Base-by-base conservation (phyloP, 2,888 invertebrate genomes). In the Lithosia quadra region DNA sequence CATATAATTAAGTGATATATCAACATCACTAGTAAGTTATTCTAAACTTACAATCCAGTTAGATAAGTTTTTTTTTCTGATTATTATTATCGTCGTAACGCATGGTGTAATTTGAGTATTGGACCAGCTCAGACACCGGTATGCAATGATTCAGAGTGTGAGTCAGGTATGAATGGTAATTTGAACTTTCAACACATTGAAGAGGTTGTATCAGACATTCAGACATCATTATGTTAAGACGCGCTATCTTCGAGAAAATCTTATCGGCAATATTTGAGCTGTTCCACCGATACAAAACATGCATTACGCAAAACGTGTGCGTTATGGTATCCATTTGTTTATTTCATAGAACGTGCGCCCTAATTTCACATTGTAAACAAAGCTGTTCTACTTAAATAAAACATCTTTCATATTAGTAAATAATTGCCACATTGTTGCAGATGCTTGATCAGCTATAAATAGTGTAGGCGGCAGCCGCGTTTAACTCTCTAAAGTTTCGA, bases 131-230 rank as follows among this genome's bases (percentile, higher is more conserved):
- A 77, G 75, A 79, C 75, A 76, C 67, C 69, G 78, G 82, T 75
- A 80, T 80, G 82, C 77, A 76, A 74, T 90, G 89, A 89, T 79
- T 89, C 87, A 88, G 71, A 59, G 69, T 65, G 74, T 89, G 89
- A 89, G 77, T 89, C 89, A 89, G 79, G 74, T 71, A 68, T 34
- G 60, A 66, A 55, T 55, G 55, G n/a, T 66, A 63, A 68, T 63
- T 53, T 60, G 57, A 61, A 39, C 49, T 58, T 65, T 62, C 59
- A 59, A 63, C 15, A 22, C 22, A n/a, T 36, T 55, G 36, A 36
- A 49, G 24, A 49, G 39, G 28, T 68, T 55, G 5, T 55, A 55
- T 59, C 68, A 24, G 56, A 28, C 36, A 36, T 53, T n/a, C n/a
- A n/a, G n/a, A n/a, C 11, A 10, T 28, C n/a, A n/a, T 34, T 21